These are phyloP conservation scores for Tychaedon coryphoeus DNA, from an alignment of 2,113 vertebrate genomes.

Conservation along the genomic window DNA sequence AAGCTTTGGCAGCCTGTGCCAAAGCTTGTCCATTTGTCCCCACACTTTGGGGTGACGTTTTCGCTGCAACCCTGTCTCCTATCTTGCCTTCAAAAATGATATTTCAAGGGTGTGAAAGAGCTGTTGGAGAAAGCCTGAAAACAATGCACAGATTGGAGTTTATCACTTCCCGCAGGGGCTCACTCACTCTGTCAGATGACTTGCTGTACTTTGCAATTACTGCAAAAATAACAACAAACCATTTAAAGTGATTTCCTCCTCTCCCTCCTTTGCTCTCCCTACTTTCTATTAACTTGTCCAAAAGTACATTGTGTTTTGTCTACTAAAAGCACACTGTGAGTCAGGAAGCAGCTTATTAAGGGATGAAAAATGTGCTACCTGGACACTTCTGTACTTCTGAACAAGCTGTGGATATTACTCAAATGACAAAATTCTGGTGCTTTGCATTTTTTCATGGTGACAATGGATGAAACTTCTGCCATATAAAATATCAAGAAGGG, in stretches of 20 bases:
- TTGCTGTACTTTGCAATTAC: slow-evolving; percentile 50
- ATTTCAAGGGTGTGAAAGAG: slow-evolving; percentile 64
- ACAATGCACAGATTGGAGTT: slow-evolving; percentile 6
- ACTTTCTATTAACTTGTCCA: background rate
- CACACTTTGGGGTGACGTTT: slow-evolving; percentile 52
- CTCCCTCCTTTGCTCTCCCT: background rate
- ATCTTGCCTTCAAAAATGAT: slow-evolving; percentile 60
- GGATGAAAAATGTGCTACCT: background rate
- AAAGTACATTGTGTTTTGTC: background rate
- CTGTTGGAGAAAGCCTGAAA: slow-evolving; percentile 55
- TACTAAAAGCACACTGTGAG: background rate
- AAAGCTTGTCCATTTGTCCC: slow-evolving; percentile 53
- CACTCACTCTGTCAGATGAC: slow-evolving; percentile 57
- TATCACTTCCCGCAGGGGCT: slow-evolving; percentile 28
- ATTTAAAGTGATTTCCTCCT: slow-evolving; percentile 38
- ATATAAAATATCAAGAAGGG: background rate
- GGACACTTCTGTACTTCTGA: background rate
- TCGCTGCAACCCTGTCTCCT: background rate
- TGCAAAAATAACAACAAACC: slow-evolving; percentile 60
- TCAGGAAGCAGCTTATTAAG: background rate
- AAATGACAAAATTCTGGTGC: background rate
- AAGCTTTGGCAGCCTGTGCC: slow-evolving; percentile 28
- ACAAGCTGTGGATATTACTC: background rate
- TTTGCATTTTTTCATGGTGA: background rate
- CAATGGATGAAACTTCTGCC: background rate